Evolutionary conservation across 2,888 invertebrate species (phyloP), one percentile per base, ranked within the genome.

Genomic region (Amphipoea lucens): DNA sequence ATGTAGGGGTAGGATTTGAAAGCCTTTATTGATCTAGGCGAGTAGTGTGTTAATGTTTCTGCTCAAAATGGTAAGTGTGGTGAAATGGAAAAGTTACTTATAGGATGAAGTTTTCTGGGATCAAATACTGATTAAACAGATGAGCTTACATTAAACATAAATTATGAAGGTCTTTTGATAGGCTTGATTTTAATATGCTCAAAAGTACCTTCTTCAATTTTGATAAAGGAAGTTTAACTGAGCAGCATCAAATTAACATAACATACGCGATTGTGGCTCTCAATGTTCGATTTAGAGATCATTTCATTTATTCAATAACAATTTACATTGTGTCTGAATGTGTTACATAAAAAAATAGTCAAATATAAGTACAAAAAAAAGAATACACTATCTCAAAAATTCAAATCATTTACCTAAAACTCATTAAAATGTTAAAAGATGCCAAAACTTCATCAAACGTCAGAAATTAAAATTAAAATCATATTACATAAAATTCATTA

Each of bases 1-100:
- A 12, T n/a, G 40, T 76, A 60, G 73, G 60, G 66, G 70, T 63
- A 3, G 73, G 66, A 66, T 84, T 79, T 84, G 84, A 84, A 75
- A 74, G 66, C 57, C 69, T 87, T 36, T 54, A 54, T 73, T 69
- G 87, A 74, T 74, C 48, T 67, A 60, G 67, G 23, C 36, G 12
- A 87, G 78, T 57, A 74, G 70, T 36, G 36, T 36, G 57, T 48
- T 36, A 76, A 57, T n/a, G 57, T 65, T 65, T 74, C n/a, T 4
- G 42, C 42, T 67, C 14, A 17, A 57, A 62, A 67, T 62, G 14
- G 57, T 68, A n/a, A 51, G n/a, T 17, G 40, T 51, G 2, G 0
- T 9, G 4, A 40, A 69, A 73, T 62, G 40, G 5, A 17, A 57
- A 23, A 54, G 20, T 70, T 67, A 40, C 9, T 9, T 48, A 20